Evolutionary conservation across 2,888 invertebrate genomes (phyloP).

Genomic region (Griposia aprilina): DNA sequence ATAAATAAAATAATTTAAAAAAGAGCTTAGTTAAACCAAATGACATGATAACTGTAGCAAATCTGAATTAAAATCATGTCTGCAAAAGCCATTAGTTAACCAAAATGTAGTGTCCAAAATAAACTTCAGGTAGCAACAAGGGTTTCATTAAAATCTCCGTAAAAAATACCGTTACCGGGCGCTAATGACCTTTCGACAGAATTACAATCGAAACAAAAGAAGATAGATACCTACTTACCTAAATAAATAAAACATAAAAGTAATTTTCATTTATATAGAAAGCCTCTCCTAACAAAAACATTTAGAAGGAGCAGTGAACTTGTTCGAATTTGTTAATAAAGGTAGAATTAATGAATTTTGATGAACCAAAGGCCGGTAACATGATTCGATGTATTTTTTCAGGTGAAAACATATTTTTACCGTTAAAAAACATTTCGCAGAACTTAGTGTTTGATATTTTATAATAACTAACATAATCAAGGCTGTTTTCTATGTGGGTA

Average conservation of each 20-base stretch:
- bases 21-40: too few relatives aligned
- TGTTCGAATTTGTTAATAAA: slow-evolving; percentile 49
- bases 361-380: slow-evolving; percentile 41
- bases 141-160: slow-evolving; percentile 3
- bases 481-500: not conserved
- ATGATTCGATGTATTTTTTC: slow-evolving; percentile 50
- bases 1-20: too few relatives aligned
- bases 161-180: not conserved
- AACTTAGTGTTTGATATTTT: slow-evolving; percentile 21
- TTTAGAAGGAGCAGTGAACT: slow-evolving; percentile 39
- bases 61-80: too few relatives aligned
- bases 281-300: slow-evolving; percentile 38
- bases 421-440: slow-evolving; percentile 1
- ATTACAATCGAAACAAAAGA: slow-evolving; percentile 33
- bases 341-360: slow-evolving; percentile 54
- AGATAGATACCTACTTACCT: not conserved
- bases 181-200: slow-evolving; percentile 14
- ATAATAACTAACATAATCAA: not conserved
- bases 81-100: too few relatives aligned
- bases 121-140: not conserved
- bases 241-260: slow-evolving; percentile 50
- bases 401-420: slow-evolving; percentile 37
- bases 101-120: not conserved
- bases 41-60: too few relatives aligned
- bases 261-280: slow-evolving; percentile 62